Percentiles rank a stretch among this genome's conserved stretches.
Conservation (phyloP, 2,797 vertebrate genomes). For the Silurus lanzhouensis region DNA sequence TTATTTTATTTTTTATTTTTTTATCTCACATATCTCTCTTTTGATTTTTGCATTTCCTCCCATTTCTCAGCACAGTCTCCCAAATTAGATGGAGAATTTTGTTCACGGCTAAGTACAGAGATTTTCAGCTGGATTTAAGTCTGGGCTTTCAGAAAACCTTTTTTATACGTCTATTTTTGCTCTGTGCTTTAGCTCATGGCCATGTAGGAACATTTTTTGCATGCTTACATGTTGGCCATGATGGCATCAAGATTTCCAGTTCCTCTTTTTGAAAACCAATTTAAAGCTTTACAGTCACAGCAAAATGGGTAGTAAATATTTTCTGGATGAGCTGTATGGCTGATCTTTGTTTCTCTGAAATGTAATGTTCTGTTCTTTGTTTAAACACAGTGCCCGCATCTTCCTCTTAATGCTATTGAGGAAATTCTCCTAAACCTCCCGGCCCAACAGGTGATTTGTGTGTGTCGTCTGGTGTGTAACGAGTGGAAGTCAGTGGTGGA, state of each 20-base stretch:
- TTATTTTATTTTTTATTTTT: not conserved
- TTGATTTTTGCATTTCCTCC: not conserved
- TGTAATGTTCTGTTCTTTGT: not conserved
- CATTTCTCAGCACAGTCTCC: not conserved
- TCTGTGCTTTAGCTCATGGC: not conserved
- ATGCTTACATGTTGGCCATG: not conserved
- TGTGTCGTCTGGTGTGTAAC: conserved; percentile 78
- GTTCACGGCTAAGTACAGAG: not conserved
- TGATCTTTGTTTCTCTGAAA: not conserved
- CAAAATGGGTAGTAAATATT: not conserved
- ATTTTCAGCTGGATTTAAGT: not conserved
- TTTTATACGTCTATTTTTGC: not conserved
- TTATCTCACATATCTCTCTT: not conserved
- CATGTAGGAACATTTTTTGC: not conserved
- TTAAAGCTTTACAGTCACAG: too few relatives aligned
- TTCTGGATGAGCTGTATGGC: not conserved
- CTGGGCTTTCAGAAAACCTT: not conserved
- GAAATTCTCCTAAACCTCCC: conserved; percentile 84
- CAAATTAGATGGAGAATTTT: not conserved
- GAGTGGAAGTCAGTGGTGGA: conserved; percentile 84
- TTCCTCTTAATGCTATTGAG: conserved; percentile 79
- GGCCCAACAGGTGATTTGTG: conserved; percentile 68
- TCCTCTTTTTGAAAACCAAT: not conserved
- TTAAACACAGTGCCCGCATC: not conserved
- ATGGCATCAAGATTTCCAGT: not conserved